These are phyloP conservation scores for Leptocoma aspasia DNA, from an alignment of 2,113 vertebrate species.

Conservation along the genomic window DNA sequence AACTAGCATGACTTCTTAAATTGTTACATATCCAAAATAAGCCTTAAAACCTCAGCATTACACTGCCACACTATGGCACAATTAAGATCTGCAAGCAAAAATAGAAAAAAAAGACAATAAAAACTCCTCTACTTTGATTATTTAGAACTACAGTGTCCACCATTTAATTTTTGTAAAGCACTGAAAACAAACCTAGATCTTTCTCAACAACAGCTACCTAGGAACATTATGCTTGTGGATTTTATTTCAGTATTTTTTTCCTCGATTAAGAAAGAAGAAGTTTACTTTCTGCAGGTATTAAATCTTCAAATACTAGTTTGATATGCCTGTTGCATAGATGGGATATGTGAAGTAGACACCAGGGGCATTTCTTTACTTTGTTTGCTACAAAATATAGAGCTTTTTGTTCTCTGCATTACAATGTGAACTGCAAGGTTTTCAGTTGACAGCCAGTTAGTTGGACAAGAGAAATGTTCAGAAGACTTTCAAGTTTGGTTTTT, in stretches of 20 bases:
- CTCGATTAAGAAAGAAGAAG: neutral
- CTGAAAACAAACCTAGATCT: neutral
- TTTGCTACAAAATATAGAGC: neutral
- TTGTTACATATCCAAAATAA: neutral
- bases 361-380: neutral
- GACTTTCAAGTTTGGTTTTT: neutral
- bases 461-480: neutral
- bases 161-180: neutral
- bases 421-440: neutral
- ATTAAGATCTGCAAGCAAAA: conserved; percentile 50
- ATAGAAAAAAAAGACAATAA: neutral
- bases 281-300: neutral
- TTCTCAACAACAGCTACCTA: neutral
- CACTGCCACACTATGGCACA: conserved; percentile 65
- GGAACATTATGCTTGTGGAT: neutral
- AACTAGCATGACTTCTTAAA: neutral
- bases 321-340: neutral
- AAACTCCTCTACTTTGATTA: neutral
- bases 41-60: conserved; percentile 18
- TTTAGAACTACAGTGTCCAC: neutral
- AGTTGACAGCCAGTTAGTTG: neutral
- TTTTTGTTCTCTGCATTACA: conserved; percentile 14
- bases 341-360: neutral
- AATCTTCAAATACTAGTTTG: neutral
- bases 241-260: neutral